Evolutionary conservation across 2,888 invertebrate species (phyloP), one percentile per base, ranked within the genome.

Genomic region (Perdita meconis): DNA sequence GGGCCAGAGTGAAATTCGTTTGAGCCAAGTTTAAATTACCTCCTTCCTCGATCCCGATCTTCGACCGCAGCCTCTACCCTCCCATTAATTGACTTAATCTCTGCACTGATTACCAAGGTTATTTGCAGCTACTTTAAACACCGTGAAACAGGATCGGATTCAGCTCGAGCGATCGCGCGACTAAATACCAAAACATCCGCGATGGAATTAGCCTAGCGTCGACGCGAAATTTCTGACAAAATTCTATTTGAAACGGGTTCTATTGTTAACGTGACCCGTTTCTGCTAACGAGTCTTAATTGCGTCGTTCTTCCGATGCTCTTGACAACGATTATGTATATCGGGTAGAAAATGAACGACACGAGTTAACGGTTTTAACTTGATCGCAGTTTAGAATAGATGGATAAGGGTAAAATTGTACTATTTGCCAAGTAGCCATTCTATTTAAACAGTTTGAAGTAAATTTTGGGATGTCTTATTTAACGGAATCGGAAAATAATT

Each of bases 21-120:
- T 69, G 75, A 82, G 65, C 57, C 57, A 82, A 76, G 78, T 71
- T 82, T 82, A 82, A 78, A 82, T 82, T 82, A 82, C 66, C 64
- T 66, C 73, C 74, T 82, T 78, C 78, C 78, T 78, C 24, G 70
- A 74, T 56, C 57, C 57, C 64, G 70, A 72, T 80, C 67, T 57
- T 47, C 68, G 56, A 53, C 60, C 67, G 44, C 59, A 34, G 47
- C n/a, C 56, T 61, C 71, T 78, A 71, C 53, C 80, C 73, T 80
- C 73, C 13, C 69, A 69, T 65, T 82, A 82, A 82, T 82, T 82
- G 82, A 74, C 80, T 82, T 82, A 80, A 82, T 82, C 80, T 82
- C 78, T 74, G 56, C 68, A 57, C 82, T 82, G 80, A 82, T 82
- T 80, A 82, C 77, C 68, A 50, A 55, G 65, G 70, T 82, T 82